These are phyloP conservation scores for Pelobates cultripes DNA, from an alignment of 2,797 vertebrate species.

Conservation along the genomic window DNA sequence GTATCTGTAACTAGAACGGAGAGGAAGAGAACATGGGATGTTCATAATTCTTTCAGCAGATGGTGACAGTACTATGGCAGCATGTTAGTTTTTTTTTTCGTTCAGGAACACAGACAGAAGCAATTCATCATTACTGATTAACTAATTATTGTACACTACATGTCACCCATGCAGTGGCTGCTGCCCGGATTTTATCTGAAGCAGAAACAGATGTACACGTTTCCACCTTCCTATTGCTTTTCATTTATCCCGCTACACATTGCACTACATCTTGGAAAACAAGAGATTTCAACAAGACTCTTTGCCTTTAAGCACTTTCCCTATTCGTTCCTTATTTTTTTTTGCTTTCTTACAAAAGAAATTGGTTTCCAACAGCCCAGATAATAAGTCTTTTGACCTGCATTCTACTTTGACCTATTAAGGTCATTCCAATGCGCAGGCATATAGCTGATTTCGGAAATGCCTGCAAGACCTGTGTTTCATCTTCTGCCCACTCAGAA, in stretches of 20 bases:
- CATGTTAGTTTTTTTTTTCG: conserved; percentile 68
- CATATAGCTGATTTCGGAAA: conserved; percentile 79
- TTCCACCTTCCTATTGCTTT: conserved; percentile 4
- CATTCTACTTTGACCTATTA: conserved; percentile 84
- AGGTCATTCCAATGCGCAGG: conserved; percentile 80
- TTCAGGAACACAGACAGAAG: conserved; percentile 71
- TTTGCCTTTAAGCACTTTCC: conserved; percentile 74
- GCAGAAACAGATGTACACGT: conserved; percentile 11
- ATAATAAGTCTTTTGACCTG: conserved; percentile 98
- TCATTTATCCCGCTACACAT: conserved; percentile 59
- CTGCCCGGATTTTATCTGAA: conserved; percentile 57
- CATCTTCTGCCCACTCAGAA: conserved; percentile 87
- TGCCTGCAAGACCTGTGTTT: conserved; percentile 82
- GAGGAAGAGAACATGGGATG: conserved; percentile 65
- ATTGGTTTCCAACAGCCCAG: conserved; percentile 94
- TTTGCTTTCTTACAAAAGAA: conserved; percentile 84
- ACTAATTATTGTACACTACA: conserved; percentile 71
- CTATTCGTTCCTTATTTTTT: conserved; percentile 49
- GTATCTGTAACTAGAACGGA: conserved; percentile 20
- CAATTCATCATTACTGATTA: conserved; percentile 78
- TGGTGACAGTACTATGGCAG: conserved; percentile 70
- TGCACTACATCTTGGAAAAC: conserved; percentile 63
- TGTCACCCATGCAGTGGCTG: conserved; percentile 61
- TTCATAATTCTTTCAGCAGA: conserved; percentile 72
- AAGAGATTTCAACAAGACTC: conserved; percentile 64